Base-by-base conservation (phyloP, 1,140 invertebrate species). In the Drosophila leontia region DNA sequence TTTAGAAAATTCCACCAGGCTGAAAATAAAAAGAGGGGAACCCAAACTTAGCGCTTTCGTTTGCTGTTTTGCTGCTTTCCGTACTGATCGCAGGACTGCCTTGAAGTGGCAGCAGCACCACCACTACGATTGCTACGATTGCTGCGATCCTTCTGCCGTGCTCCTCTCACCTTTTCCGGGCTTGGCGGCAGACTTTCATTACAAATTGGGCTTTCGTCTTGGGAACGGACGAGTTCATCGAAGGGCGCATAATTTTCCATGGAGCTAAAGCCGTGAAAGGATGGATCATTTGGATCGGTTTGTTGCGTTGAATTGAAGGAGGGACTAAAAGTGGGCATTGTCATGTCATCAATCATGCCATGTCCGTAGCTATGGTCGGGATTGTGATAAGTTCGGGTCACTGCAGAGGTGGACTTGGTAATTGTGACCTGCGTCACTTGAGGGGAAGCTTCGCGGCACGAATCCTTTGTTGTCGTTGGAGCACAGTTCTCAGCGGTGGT, bases 181-280 rank as follows among this genome's bases (percentile, higher is more conserved):
- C 68, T 47, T 12, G 44, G 12, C 0, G 50, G 4, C 15, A n/a
- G 63, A 3, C 9, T 34, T 26, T 48, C 29, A 45, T 57, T 71
- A 9, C 41, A 11, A 7, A 11, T 11, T 1, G 47, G 19, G 8
- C 26, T 45, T 19, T 56, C 55, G 29, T 23, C 29, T 7, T 34
- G 41, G 8, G 63, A 37, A 9, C 53, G 50, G 3, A 79, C n/a
- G 0, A 80, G 44, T 8, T 83, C 45, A n/a, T 83, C 65, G 35
- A 72, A 84, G 7, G 76, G 55, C 1, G 39, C 55, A 64, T 77
- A 84, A 35, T 84, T 84, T 0, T 68, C 61, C 81, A 84, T 77
- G 19, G 71, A 72, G 9, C 61, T 41, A 12, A 78, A 82, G n/a
- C 80, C 80, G 7, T 82, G 74, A 29, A 51, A 57, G n/a, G 48